Evolutionary conservation across 1,140 invertebrate genomes (phyloP), one percentile per base, ranked within the genome.

Genomic region (Olivierus martensii): DNA sequence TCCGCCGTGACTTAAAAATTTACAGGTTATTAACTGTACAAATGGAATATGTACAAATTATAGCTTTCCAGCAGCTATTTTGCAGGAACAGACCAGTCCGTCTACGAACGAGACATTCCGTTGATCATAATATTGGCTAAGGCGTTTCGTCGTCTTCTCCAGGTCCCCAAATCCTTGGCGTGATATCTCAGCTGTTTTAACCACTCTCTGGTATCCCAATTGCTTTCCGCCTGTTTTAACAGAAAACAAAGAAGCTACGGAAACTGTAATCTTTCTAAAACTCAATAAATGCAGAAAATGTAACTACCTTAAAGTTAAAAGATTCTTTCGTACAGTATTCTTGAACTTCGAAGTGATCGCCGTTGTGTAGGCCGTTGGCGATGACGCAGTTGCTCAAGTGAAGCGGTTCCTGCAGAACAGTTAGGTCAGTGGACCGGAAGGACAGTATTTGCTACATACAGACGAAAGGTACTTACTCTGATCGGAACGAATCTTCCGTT

Each of bases 331-430:
- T 87, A 56, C 82, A 79, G 56, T 92, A 78, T 71, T 95, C 90
- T 70, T 93, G 87, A 60, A 96, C 78, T 77, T 96, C 91, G 69
- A 96, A 93, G 67, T 89, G 90, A 68, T 93, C 88, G 66, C 89
- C 85, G 63, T 81, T 80, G 63, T 90, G 86, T 46, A 81, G 79
- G 64, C 93, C 88, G 17, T 66, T 60, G 60, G 83, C 86, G 39
- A 94, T 82, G 53, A 94, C 84, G 70, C 88, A 92, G 63, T 84
- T 80, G 66, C 91, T 86, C 57, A 94, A 73, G 69, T 84, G 84
- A 48, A 94, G 76, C 28, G 89, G 89, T 65, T 93, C 89, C 78
- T 81, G 59, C n/a, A n/a, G n/a, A n/a, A n/a, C n/a, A n/a, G n/a
- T 22, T 56, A 21, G 10, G 37, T 47, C 2, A 55, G 21, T 15